A percentile compares a stretch with the other conserved stretches of the same genome.
Evolutionary conservation across 1,140 invertebrate species (phyloP).

Genomic region (Papilio helenus): DNA sequence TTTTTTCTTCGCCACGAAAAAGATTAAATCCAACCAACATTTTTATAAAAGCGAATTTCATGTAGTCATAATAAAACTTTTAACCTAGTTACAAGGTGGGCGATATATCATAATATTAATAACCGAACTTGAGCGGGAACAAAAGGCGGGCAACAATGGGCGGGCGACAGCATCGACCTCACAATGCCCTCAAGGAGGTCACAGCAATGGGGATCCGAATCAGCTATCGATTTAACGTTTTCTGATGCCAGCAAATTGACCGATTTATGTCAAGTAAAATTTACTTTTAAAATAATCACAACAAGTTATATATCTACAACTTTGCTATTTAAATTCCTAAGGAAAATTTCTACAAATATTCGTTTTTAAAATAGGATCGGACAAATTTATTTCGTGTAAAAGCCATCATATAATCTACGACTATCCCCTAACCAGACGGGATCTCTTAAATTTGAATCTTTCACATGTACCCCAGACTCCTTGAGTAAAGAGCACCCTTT

Average conservation of each 20-base stretch:
- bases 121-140: constrained; percentile 36
- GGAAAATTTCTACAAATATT: background rate
- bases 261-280: background rate
- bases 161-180: constrained; percentile 15
- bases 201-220: constrained; percentile 30
- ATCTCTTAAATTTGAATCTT: background rate
- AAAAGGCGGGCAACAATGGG: constrained; percentile 31
- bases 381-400: background rate
- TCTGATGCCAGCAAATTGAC: constrained; percentile 6
- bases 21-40: background rate
- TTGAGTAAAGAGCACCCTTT: constrained; percentile 3
- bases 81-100: constrained; percentile 25
- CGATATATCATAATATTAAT: constrained; percentile 41
- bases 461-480: background rate
- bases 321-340: too few relatives aligned
- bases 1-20: background rate
- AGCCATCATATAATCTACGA: background rate
- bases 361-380: background rate
- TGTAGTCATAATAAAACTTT: constrained; percentile 31
- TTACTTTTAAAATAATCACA: background rate
- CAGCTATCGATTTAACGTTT: constrained; percentile 36
- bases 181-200: constrained; percentile 39
- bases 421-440: background rate
- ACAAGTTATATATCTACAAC: background rate
- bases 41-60: constrained; percentile 7